These are phyloP conservation scores for Pterostichus niger DNA, from an alignment of 2,888 invertebrate species.

Conservation along the genomic window DNA sequence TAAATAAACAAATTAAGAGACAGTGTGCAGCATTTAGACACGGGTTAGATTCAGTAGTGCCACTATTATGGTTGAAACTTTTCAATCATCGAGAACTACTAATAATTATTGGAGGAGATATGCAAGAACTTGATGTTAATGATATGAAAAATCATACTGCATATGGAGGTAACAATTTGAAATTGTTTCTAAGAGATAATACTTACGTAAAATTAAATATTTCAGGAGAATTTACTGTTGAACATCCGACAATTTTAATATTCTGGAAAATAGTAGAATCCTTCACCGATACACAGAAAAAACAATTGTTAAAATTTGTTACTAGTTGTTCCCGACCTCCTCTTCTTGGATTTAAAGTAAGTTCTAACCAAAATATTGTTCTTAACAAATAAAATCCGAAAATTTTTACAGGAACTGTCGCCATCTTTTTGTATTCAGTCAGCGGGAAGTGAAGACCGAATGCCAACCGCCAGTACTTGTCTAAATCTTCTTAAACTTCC, in stretches of 20 bases:
- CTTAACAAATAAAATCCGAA: neutral
- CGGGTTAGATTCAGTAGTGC: conserved; percentile 94
- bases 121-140: conserved; percentile 94
- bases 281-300: conserved; percentile 90
- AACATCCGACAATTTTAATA: conserved; percentile 90
- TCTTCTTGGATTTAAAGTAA: conserved; percentile 96
- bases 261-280: conserved; percentile 94
- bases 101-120: conserved; percentile 97
- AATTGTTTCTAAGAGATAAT: neutral
- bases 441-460: conserved; percentile 92
- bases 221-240: conserved; percentile 88
- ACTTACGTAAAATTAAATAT: conserved; percentile 47
- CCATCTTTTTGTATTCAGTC: conserved; percentile 98
- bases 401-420: conserved; percentile 87
- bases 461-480: conserved; percentile 98
- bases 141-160: conserved; percentile 93
- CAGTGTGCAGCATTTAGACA: conserved; percentile 94
- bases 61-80: conserved; percentile 95
- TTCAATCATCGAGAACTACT: conserved; percentile 97
- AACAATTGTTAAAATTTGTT: conserved; percentile 96
- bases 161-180: conserved; percentile 84
- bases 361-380: conserved; percentile 1
- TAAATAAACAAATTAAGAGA: conserved; percentile 92
- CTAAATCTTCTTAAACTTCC: conserved; percentile 98
- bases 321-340: conserved; percentile 99